These are phyloP conservation scores for Anas acuta DNA, from an alignment of 2,797 vertebrate species.

Conservation along the genomic window DNA sequence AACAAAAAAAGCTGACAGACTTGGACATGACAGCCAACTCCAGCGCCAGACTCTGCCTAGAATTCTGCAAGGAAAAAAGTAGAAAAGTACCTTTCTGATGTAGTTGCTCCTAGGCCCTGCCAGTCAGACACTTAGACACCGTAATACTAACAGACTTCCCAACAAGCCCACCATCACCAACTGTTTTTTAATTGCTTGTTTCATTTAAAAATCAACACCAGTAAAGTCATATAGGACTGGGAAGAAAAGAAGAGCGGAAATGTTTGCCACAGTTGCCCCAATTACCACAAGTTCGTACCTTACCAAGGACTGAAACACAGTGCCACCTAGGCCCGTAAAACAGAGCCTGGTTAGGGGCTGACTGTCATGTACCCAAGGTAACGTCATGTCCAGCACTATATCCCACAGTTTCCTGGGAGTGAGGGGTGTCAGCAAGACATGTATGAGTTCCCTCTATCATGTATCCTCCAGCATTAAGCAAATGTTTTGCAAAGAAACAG, in stretches of 20 bases:
- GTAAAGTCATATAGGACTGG: constrained; percentile 68
- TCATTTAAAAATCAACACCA: constrained; percentile 66
- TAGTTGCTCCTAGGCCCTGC: constrained; percentile 78
- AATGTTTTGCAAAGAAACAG: constrained; percentile 44
- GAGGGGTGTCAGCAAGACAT: constrained; percentile 77
- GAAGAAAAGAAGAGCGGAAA: constrained; percentile 74
- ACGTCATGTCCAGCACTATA: constrained; percentile 96
- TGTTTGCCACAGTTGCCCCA: constrained; percentile 65
- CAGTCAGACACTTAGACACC: constrained; percentile 79
- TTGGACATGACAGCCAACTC: constrained; percentile 87
- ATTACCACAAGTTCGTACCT: constrained; percentile 81
- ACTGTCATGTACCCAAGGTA: constrained; percentile 99
- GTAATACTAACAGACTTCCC: constrained; percentile 72
- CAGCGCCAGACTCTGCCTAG: constrained; percentile 82
- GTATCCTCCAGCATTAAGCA: constrained; percentile 81
- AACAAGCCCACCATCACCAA: constrained; percentile 71
- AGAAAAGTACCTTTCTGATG: constrained; percentile 82
- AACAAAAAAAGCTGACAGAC: constrained; percentile 78
- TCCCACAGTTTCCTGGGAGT: constrained; percentile 98
- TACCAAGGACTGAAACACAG: constrained; percentile 78
- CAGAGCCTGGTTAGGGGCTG: constrained; percentile 97
- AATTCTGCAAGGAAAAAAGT: constrained; percentile 80
- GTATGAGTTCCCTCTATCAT: constrained; percentile 92
- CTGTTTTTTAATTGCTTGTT: constrained; percentile 42
- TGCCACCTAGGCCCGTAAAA: constrained; percentile 77